Conservation (phyloP, 2,113 vertebrate species). For the Oryzias javanicus region DNA sequence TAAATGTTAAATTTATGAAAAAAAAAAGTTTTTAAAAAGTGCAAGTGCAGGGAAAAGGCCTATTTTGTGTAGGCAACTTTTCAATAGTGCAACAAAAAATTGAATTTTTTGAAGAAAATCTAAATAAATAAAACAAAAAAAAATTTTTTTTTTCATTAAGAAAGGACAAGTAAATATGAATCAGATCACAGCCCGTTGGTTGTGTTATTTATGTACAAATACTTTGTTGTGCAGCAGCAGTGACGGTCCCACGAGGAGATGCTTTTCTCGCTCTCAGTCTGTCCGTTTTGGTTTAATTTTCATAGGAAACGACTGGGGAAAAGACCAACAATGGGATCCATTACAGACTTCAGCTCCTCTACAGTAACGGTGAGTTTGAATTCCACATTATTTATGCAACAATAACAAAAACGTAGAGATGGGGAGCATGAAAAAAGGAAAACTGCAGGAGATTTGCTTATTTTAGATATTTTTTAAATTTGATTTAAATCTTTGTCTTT, state of each 20-base stretch:
- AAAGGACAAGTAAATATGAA: constrained; percentile 13
- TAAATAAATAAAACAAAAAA: neutral
- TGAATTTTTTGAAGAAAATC: neutral
- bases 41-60: no score
- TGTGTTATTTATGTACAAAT: constrained; percentile 25
- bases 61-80: no score
- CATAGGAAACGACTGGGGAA: constrained; percentile 94
- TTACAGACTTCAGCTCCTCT: constrained; percentile 97
- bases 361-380: constrained; percentile 90
- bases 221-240: constrained; percentile 29
- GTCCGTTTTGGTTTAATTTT: constrained; percentile 65
- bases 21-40: no score
- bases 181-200: neutral
- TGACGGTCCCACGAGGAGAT: constrained; percentile 44
- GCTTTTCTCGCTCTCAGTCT: constrained; percentile 41
- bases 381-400: constrained; percentile 31
- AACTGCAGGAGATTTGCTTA: no score
- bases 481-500: neutral
- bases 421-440: constrained; percentile 6
- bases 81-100: neutral
- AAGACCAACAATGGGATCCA: constrained; percentile 99
- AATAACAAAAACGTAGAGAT: constrained; percentile 37
- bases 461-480: neutral
- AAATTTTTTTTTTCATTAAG: neutral
- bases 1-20: no score